Conservation (phyloP, 1,140 invertebrate genomes). For the Drosophila aff. region DNA sequence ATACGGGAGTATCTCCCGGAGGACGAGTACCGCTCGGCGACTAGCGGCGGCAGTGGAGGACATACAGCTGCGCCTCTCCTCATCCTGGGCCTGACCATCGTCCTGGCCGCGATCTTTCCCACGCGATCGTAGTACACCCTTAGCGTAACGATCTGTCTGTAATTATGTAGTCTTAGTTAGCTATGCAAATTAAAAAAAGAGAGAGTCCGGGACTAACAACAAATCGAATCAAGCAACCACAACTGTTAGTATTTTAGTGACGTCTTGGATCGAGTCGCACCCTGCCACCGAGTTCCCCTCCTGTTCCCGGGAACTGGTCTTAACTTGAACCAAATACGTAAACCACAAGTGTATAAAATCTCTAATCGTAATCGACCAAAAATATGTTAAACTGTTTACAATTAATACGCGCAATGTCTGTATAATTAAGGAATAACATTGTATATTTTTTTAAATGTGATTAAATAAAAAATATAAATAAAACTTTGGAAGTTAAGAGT, state of each 20-base stretch:
- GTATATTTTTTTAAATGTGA: constrained; percentile 81
- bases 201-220: constrained; percentile 73
- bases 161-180: constrained; percentile 74
- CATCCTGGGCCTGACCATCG: constrained; percentile 16
- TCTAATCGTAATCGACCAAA: constrained; percentile 54
- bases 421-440: constrained; percentile 64
- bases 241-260: constrained; percentile 57
- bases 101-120: constrained; percentile 16
- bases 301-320: constrained; percentile 18
- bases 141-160: constrained; percentile 36
- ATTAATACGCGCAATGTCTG: constrained; percentile 59
- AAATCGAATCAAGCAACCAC: constrained; percentile 38
- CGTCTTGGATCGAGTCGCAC: constrained; percentile 20
- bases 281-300: constrained; percentile 16
- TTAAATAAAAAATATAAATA: constrained; percentile 43
- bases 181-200: constrained; percentile 60
- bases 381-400: constrained; percentile 61
- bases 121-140: constrained; percentile 12
- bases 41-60: constrained; percentile 1
- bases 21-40: constrained; percentile 77
- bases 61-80: constrained; percentile 10
- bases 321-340: constrained; percentile 56
- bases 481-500: constrained; percentile 9
- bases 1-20: constrained; percentile 87
- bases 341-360: constrained; percentile 56